Percentiles rank a stretch among this genome's conserved stretches.
These are phyloP conservation scores for Catharus bicknelli DNA, from an alignment of 2,113 vertebrate species.

Conservation along the genomic window DNA sequence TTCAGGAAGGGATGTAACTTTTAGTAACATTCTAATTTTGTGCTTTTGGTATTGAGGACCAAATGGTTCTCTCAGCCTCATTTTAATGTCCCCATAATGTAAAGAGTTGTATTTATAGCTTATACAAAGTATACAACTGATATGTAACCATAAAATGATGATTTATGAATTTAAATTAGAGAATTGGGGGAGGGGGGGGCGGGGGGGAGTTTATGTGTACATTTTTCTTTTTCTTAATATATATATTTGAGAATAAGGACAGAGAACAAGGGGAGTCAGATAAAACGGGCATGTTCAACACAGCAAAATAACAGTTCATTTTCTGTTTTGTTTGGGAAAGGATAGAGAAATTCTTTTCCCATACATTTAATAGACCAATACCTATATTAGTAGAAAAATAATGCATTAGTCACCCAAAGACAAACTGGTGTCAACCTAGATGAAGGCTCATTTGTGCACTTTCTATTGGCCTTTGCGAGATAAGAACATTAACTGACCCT, in stretches of 20 bases:
- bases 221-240: neutral
- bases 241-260: neutral
- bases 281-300: neutral
- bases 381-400: neutral
- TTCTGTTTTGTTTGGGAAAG: neutral
- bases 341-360: neutral
- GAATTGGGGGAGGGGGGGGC: accelerated
- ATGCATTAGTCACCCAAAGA: neutral
- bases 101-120: neutral
- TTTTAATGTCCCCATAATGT: neutral
- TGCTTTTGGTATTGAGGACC: neutral
- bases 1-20: neutral
- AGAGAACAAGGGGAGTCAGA: neutral
- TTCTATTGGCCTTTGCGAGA: neutral
- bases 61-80: neutral
- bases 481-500: neutral
- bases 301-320: neutral
- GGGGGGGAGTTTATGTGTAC: neutral
- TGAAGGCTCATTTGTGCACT: neutral
- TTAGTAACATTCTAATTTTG: neutral
- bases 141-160: neutral
- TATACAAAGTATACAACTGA: neutral
- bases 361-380: neutral
- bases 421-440: neutral
- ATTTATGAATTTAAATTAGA: neutral